phyloP scores from a whole-genome alignment of 2,888 invertebrate genomes.

The Carterocephalus palaemon region DNA sequence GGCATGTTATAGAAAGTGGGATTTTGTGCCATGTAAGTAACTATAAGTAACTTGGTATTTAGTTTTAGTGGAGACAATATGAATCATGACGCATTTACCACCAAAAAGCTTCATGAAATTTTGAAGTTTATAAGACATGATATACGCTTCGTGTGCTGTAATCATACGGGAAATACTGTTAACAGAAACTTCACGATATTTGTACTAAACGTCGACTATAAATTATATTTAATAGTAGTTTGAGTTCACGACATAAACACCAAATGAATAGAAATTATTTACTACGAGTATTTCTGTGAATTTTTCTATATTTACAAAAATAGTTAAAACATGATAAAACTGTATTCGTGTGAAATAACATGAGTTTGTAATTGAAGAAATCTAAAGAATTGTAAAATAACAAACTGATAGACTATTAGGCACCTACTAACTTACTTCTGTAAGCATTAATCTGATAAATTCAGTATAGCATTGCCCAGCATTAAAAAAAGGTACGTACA shows the following conservation, averaged over 20 bases:
- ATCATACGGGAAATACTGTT: constrained; percentile 14
- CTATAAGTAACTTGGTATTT: neutral
- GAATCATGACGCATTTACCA: neutral
- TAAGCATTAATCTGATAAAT: too few relatives aligned
- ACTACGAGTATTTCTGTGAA: constrained; percentile 4
- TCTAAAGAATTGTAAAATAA: too few relatives aligned
- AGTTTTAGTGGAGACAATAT: neutral
- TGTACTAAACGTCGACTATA: constrained; percentile 19
- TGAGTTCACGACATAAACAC: constrained; percentile 13
- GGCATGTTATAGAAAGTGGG: too few relatives aligned
- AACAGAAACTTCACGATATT: constrained; percentile 24
- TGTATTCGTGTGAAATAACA: too few relatives aligned
- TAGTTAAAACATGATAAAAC: too few relatives aligned
- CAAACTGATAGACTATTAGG: too few relatives aligned
- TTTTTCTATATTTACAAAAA: neutral
- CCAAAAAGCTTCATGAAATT: neutral
- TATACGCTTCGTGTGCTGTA: constrained; percentile 13
- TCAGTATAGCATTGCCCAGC: too few relatives aligned
- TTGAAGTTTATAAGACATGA: constrained; percentile 22
- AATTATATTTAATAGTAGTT: constrained; percentile 23
- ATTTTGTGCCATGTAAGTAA: too few relatives aligned
- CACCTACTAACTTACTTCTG: too few relatives aligned
- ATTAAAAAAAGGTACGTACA: too few relatives aligned
- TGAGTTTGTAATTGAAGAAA: too few relatives aligned
- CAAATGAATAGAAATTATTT: constrained; percentile 11